Evolutionary conservation across 2,888 invertebrate genomes (phyloP).

Genomic region (Hydrotaea diabolus): DNA sequence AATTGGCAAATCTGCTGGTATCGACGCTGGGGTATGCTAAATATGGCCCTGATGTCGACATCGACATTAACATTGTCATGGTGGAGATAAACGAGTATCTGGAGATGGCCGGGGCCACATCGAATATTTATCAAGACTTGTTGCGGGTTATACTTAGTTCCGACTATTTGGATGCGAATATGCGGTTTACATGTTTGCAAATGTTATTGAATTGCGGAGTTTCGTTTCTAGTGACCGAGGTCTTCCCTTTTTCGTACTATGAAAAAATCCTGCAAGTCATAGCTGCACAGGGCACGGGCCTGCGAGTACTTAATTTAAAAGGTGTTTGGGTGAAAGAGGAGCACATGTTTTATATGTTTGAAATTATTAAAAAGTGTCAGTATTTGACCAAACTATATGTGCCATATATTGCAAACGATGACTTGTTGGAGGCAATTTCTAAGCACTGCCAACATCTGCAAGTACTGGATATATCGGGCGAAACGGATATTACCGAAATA

Average conservation of each 20-base stretch:
- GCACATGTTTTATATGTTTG: slow-evolving; percentile 84
- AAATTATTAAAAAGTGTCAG: slow-evolving; percentile 83
- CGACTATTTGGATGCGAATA: slow-evolving; percentile 85
- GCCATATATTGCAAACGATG: slow-evolving; percentile 87
- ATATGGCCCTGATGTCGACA: slow-evolving; percentile 82
- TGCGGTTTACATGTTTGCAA: slow-evolving; percentile 85
- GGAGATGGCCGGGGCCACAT: slow-evolving; percentile 84
- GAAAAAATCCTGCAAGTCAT: slow-evolving; percentile 86
- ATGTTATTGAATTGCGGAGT: slow-evolving; percentile 85
- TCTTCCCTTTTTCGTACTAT: slow-evolving; percentile 88
- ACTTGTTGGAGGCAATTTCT: slow-evolving; percentile 84
- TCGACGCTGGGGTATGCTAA: slow-evolving; percentile 84
- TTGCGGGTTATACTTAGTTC: slow-evolving; percentile 85
- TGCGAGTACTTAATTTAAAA: slow-evolving; percentile 86
- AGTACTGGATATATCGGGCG: slow-evolving; percentile 86
- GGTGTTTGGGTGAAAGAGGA: slow-evolving; percentile 89
- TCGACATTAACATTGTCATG: slow-evolving; percentile 83
- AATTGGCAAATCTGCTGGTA: slow-evolving; percentile 84
- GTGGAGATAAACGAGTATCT: slow-evolving; percentile 84
- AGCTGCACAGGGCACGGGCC: slow-evolving; percentile 84
- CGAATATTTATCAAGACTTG: slow-evolving; percentile 86
- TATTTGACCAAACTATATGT: slow-evolving; percentile 84
- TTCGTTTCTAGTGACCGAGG: slow-evolving; percentile 85
- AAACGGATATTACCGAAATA: slow-evolving; percentile 85
- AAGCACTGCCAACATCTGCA: slow-evolving; percentile 83